A percentile compares a stretch with the other conserved stretches of the same genome.
Evolutionary conservation across 2,797 vertebrate genomes (phyloP).

Genomic region (Myripristis murdjan): DNA sequence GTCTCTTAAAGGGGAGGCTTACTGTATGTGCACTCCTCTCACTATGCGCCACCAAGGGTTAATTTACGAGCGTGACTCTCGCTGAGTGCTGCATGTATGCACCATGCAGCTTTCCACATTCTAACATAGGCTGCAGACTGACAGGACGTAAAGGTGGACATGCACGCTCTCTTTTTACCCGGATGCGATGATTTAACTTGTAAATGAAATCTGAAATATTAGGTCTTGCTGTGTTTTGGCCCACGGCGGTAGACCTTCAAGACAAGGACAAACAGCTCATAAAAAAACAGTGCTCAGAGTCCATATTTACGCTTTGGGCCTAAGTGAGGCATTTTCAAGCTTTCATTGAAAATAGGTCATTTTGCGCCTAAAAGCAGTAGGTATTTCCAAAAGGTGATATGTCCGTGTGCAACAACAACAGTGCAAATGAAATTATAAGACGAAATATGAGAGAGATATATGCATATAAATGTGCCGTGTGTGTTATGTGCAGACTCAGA

Average conservation of each 20-base stretch:
- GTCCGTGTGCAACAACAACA: not conserved
- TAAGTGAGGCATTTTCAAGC: not conserved
- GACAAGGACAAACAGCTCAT: too few species aligned
- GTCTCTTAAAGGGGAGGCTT: conserved; percentile 58
- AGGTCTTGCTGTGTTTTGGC: not conserved
- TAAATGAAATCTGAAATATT: too few species aligned
- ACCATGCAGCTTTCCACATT: conserved; percentile 32
- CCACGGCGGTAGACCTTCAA: too few species aligned
- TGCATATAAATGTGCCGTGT: not conserved
- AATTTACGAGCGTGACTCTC: conserved; percentile 46
- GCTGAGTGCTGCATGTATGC: conserved; percentile 35
- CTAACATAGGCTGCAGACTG: not conserved
- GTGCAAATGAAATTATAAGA: not conserved
- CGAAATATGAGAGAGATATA: not conserved
- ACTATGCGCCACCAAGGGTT: conserved; percentile 54
- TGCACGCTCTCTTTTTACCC: too few species aligned
- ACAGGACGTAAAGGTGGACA: conserved; percentile 9
- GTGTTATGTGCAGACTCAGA: not conserved
- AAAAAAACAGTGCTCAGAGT: not conserved
- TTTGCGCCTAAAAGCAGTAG: not conserved
- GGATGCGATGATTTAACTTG: too few species aligned
- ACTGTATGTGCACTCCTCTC: conserved; percentile 15
- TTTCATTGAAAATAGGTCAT: not conserved
- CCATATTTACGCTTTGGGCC: not conserved
- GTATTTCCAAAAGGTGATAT: not conserved